Conservation (phyloP, 2,113 vertebrate genomes). For the Leucopsar rothschildi region DNA sequence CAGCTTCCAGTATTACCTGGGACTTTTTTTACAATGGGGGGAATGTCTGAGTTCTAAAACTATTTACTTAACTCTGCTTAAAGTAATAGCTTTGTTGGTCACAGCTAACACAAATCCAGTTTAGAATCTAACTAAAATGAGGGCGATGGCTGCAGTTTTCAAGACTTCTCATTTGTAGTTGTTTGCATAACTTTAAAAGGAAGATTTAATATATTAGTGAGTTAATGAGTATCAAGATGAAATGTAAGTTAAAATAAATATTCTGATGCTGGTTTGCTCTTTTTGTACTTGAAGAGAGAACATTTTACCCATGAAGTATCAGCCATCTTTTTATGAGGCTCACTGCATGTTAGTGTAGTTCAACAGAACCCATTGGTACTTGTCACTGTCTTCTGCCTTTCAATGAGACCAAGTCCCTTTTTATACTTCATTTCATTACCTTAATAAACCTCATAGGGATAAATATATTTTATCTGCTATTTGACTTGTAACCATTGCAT, state of each 20-base stretch:
- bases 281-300: not conserved
- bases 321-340: not conserved
- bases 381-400: not conserved
- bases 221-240: not conserved
- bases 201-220: not conserved
- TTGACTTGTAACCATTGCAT: conserved; percentile 51
- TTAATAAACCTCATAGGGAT: not conserved
- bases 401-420: not conserved
- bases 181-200: not conserved
- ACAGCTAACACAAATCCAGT: not conserved
- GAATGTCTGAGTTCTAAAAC: not conserved
- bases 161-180: not conserved
- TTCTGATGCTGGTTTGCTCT: not conserved
- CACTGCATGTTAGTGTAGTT: not conserved
- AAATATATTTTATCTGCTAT: conserved; percentile 71
- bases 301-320: not conserved
- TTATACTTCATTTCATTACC: not conserved
- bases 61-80: not conserved
- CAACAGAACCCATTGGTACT: not conserved
- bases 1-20: not conserved
- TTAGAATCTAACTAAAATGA: not conserved
- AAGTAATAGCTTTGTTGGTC: not conserved
- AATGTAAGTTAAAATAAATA: not conserved
- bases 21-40: rapidly evolving
- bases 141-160: not conserved